Conservation (phyloP, 2,113 vertebrate genomes). For the Regulus satrapa region DNA sequence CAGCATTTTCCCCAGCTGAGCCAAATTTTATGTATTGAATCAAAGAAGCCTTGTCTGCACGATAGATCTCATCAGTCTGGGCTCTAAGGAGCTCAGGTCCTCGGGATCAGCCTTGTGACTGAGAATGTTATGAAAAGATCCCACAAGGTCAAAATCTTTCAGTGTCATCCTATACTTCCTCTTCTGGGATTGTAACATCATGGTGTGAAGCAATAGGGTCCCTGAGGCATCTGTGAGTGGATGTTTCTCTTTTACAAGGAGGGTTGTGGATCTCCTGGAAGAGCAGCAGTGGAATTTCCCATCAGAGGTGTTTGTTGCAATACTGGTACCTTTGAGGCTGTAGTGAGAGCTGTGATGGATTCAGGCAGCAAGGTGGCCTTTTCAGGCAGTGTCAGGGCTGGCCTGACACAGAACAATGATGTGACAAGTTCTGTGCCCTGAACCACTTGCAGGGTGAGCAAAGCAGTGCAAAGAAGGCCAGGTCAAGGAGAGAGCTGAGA, state of each 20-base stretch:
- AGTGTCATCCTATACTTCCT: neutral
- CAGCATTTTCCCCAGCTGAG: neutral
- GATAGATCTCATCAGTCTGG: neutral
- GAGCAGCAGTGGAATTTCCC: conserved; percentile 24
- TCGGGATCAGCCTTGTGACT: neutral
- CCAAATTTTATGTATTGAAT: neutral
- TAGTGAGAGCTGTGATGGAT: neutral
- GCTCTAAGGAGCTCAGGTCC: neutral
- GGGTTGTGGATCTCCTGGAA: neutral
- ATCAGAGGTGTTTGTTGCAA: neutral
- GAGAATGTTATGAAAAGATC: neutral
- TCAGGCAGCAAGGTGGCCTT: neutral
- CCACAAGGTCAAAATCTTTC: neutral
- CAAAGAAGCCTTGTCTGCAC: neutral
- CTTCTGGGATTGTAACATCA: neutral
- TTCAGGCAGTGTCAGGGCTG: neutral
- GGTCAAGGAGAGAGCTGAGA: neutral
- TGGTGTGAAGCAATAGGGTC: neutral
- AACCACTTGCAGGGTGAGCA: neutral
- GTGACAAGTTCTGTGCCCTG: neutral
- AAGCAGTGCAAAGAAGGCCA: neutral
- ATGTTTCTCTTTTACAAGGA: neutral
- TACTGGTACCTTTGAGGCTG: neutral
- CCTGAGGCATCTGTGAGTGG: neutral
- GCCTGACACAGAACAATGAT: accelerated